Evolutionary conservation across 2,797 vertebrate species (phyloP).

Genomic region (Aphelocoma californica): DNA sequence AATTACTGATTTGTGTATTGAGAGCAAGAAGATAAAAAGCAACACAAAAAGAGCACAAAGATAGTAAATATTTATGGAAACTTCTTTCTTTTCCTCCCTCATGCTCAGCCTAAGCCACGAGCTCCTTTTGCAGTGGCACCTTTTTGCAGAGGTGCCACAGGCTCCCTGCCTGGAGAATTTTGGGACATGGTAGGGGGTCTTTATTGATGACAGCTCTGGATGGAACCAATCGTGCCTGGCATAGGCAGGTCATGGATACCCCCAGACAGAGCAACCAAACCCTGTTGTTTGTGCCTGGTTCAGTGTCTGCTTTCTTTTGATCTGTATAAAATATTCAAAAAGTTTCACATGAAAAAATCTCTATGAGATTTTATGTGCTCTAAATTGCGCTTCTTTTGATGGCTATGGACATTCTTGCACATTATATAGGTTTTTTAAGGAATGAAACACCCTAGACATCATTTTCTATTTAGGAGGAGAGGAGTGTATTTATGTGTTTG

Average conservation of each 20-base stretch:
- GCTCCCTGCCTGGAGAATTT: background rate
- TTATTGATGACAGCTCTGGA: rapidly evolving
- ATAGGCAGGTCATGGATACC: background rate
- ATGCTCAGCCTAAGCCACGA: background rate
- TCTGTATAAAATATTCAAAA: background rate
- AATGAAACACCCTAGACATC: background rate
- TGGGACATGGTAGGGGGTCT: background rate
- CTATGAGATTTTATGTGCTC: background rate
- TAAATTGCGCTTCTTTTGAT: background rate
- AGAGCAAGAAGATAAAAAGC: background rate
- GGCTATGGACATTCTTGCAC: background rate
- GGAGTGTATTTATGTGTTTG: rapidly evolving
- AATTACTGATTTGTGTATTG: background rate
- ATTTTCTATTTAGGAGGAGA: background rate
- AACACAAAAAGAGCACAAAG: background rate
- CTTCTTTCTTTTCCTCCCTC: background rate
- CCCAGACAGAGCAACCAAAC: background rate
- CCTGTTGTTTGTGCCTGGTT: background rate
- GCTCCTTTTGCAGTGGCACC: background rate
- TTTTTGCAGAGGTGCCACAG: rapidly evolving
- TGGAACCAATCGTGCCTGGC: rapidly evolving
- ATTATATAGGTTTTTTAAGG: background rate
- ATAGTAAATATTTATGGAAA: background rate
- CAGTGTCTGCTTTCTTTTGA: background rate
- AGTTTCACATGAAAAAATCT: background rate